Evolutionary conservation across 2,888 invertebrate genomes (phyloP), one percentile per base, ranked within the genome.

Genomic region (Capitulum mitella): DNA sequence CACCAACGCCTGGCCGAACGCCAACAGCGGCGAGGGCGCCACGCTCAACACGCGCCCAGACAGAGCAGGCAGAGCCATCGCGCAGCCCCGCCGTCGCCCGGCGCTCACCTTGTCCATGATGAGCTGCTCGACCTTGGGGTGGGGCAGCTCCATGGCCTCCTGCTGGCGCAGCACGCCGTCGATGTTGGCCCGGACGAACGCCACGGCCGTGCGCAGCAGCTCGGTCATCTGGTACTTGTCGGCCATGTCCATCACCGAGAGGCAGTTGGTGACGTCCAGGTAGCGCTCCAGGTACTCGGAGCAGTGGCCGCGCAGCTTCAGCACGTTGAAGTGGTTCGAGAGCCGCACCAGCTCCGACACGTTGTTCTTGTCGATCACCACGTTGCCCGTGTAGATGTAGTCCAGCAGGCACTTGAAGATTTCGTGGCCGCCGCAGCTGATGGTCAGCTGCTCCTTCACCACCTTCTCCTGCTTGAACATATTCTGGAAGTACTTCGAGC

Each of bases 341-440:
- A 91, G 85, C 82, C 89, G 86, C 74, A 91, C 85, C 77, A 91
- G 84, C 84, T 90, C 90, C 78, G 88, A 87, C 48, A 91, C 90
- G 84, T 89, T 90, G 48, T 87, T 86, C 82, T 89, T 87, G 82
- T 89, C 88, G 78, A 91, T 89, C 19, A 88, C 87, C 14, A 89
- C 88, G 82, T 87, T 87, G 12, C 91, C 91, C 51, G 90, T 90
- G 84, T 91, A 91, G 88, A 91, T 89, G 83, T 90, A 91, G 84
- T 89, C 89, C 40, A 91, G 84, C 78, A 91, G 86, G 70, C 61
- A 79, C 78, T 34, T 86, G 85, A 84, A 91, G 78, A 89, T 88
- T 80, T 88, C 88, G 80, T 88, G 88, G 84, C 89, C 88, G 82
- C 88, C 85, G 83, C 89, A 89, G 79, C 87, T 88, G 75, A 90